phyloP scores from a whole-genome alignment of 2,888 invertebrate species.

The Macrosoma leucophasiata region DNA sequence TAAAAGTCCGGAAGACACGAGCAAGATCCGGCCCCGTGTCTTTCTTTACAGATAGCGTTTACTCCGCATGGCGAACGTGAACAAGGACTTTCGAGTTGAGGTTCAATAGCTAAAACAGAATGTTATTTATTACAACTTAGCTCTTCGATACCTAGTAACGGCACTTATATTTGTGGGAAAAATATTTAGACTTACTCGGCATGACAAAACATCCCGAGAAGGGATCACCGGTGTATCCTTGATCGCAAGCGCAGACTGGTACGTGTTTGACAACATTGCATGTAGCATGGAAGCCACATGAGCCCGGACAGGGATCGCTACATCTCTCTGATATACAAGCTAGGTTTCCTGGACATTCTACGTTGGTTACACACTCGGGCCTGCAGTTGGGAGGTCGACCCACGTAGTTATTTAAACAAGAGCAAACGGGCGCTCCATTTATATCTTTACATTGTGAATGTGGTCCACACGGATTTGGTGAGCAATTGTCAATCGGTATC shows the following conservation, averaged over 20 bases:
- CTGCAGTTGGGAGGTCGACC: constrained; percentile 87
- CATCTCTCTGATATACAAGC: constrained; percentile 84
- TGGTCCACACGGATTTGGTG: constrained; percentile 86
- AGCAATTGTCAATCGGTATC: constrained; percentile 75
- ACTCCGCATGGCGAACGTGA: constrained; percentile 90
- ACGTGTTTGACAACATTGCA: constrained; percentile 83
- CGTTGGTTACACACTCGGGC: constrained; percentile 83
- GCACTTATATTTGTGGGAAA: constrained; percentile 16
- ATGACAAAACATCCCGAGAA: constrained; percentile 82
- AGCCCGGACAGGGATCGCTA: constrained; percentile 83
- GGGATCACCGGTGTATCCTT: constrained; percentile 85
- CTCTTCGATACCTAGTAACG: constrained; percentile 2
- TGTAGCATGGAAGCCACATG: constrained; percentile 82
- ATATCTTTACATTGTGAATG: constrained; percentile 83
- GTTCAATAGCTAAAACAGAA: constrained; percentile 66
- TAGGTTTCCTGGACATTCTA: constrained; percentile 83
- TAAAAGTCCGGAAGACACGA: constrained; percentile 87
- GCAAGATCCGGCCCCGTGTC: constrained; percentile 88
- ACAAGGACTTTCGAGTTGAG: constrained; percentile 78
- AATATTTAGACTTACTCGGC: constrained; percentile 73
- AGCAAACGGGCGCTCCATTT: constrained; percentile 82
- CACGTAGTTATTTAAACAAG: constrained; percentile 82
- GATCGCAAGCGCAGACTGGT: constrained; percentile 83
- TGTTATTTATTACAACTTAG: constrained; percentile 1
- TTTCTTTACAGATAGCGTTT: constrained; percentile 89